Conservation (phyloP, 2,797 vertebrate genomes). For the Danio aesculapii region DNA sequence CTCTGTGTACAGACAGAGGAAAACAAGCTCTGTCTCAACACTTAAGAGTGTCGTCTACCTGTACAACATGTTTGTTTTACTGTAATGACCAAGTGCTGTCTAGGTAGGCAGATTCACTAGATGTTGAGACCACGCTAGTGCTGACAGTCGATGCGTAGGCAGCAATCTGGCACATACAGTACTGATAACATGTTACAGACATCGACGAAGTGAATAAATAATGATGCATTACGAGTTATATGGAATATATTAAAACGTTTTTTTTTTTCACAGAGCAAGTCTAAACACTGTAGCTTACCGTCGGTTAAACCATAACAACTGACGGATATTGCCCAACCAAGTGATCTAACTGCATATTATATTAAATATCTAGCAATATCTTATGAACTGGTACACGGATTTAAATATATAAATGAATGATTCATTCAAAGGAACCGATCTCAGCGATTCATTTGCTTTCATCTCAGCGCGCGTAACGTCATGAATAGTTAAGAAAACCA, state of each 20-base stretch:
- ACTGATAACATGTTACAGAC: not conserved
- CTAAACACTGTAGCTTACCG: not conserved
- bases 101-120: not conserved
- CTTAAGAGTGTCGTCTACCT: not conserved
- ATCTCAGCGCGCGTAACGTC: not conserved
- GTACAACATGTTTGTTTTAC: not conserved
- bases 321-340: not conserved
- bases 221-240: not conserved
- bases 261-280: not conserved
- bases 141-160: conserved; percentile 29
- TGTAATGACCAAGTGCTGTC: not conserved
- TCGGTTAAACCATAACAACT: not conserved
- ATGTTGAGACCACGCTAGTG: not conserved
- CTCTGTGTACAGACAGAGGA: conserved; percentile 9
- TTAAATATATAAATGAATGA: not conserved
- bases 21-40: not conserved
- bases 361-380: not conserved
- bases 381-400: not conserved
- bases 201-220: not conserved
- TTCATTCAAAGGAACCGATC: conserved; percentile 24
- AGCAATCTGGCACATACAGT: not conserved
- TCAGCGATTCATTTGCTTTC: not conserved
- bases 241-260: not conserved
- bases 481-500: not conserved
- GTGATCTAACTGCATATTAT: not conserved